Percentiles rank a stretch among this genome's conserved stretches.
Conservation (phyloP, 1,140 invertebrate genomes). For the honey bee (Apis mellifera) region Amel_HAv3.1 CM009935.2:8669001-8669500, state of each 20-base stretch:
- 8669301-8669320: not conserved
- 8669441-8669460: not conserved
- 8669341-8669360: conserved; percentile 9
- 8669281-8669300: conserved; percentile 10
- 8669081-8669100: not conserved
- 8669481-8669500: not conserved
- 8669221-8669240: not conserved
- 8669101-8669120: not conserved
- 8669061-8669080: not conserved
- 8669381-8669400: not conserved
- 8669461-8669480: not conserved
- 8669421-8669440: not conserved
- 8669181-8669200: not conserved
- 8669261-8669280: conserved; percentile 30
- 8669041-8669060: not conserved
- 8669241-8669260: not conserved
- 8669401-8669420: too few relatives aligned
- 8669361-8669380: not conserved
- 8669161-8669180: not conserved
- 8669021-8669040: too few relatives aligned
- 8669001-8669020: too few relatives aligned
- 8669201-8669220: conserved; percentile 4
- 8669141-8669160: not conserved
- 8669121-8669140: not conserved
- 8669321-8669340: not conserved